Evolutionary conservation across 2,797 vertebrate genomes (phyloP), one percentile per base, ranked within the genome.

Genomic region (Lates japonicus): DNA sequence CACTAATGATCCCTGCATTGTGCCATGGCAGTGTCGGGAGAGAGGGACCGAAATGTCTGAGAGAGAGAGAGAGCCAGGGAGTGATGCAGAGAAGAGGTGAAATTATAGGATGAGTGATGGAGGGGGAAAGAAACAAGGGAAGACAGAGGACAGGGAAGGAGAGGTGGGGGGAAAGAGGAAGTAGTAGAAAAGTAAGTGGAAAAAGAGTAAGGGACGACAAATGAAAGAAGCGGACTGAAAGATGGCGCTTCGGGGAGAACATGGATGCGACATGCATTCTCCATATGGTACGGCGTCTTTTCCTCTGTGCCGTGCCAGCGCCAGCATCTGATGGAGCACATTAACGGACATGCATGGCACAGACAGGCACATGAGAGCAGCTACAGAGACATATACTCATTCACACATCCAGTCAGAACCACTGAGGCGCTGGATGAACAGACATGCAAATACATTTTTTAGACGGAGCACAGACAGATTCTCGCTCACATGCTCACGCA

Each of bases 1-100:
- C 88, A 70, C 90, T 94, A 94, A 94, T 93, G 93, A 93, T 91
- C 86, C 93, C 83, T 92, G 89, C 87, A 91, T 89, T 85, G 87
- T 89, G 86, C 73, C 73, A 59, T 62, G 85, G 70, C 79, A 65
- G 83, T 20, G 78, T 41, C 16, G 33, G 33, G 76, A 57, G 78
- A 88, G 82, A 74, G 83, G 64, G 84, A 80, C 72, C 48, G 4
- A 83, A 59, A 79, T 77, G 80, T 81, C 84, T 78, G 86, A 80
- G 83, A 2, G 25, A 29, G 25, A 41, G 74, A 70, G 80, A 64
- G 87, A 84, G 82, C 22, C 31, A 5, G 72, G 72, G 84, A 82
- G 80, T 51, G 86, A 80, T 74, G 78, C 87, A 80, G 88, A 88
- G 82, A 73, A 79, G 66, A 92, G 83, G 88, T 83, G 83, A 84